Conservation (phyloP, 1,140 invertebrate species). For the Grapholita molesta region DNA sequence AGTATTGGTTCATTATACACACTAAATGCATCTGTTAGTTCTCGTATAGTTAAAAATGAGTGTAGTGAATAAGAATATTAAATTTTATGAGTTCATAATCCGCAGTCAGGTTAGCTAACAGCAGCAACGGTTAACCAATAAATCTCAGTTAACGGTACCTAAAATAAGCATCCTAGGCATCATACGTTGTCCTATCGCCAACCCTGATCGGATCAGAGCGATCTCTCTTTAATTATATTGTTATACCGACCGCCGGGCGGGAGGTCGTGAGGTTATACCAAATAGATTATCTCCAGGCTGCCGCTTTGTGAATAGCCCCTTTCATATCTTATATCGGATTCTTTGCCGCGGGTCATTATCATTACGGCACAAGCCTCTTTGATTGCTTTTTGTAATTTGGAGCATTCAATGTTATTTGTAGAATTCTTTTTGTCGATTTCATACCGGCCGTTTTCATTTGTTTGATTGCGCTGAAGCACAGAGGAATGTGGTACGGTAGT, state of each 20-base stretch:
- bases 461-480: slow-evolving; percentile 18
- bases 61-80: too few relatives aligned
- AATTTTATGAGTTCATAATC: not conserved
- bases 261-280: slow-evolving; percentile 74
- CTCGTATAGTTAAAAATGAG: too few relatives aligned
- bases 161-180: not conserved
- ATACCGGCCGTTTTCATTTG: slow-evolving; percentile 33
- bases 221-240: slow-evolving; percentile 77
- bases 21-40: too few relatives aligned
- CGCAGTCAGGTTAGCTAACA: not conserved
- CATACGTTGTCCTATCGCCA: not conserved
- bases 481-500: not conserved
- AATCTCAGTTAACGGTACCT: not conserved
- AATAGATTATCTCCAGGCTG: slow-evolving; percentile 75
- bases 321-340: slow-evolving; percentile 64
- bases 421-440: slow-evolving; percentile 51
- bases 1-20: too few relatives aligned
- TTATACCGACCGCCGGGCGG: slow-evolving; percentile 54
- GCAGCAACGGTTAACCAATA: not conserved
- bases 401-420: slow-evolving; percentile 54
- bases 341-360: slow-evolving; percentile 48
- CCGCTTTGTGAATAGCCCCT: slow-evolving; percentile 67
- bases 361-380: slow-evolving; percentile 44
- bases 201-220: slow-evolving; percentile 40
- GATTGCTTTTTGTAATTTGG: slow-evolving; percentile 71